Evolutionary conservation across 2,113 vertebrate genomes (phyloP).

Genomic region (Nibea albiflora): DNA sequence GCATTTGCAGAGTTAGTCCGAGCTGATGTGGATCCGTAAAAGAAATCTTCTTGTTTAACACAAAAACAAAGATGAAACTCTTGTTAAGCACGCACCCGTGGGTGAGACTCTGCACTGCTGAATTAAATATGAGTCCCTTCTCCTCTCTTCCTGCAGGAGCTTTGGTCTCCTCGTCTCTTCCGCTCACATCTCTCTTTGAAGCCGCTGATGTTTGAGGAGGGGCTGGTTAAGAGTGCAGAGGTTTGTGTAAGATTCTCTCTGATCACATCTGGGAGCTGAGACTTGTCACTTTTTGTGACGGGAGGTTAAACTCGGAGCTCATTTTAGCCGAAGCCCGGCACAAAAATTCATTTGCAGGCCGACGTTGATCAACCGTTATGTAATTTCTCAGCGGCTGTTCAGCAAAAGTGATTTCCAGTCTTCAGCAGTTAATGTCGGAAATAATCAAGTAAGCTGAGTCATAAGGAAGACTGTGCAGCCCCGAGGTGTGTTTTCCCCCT

Average conservation of each 20-base stretch:
- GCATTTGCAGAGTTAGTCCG: background rate
- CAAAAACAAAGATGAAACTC: slow-evolving; percentile 59
- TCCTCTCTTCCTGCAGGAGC: slow-evolving; percentile 35
- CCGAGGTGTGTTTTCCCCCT: slow-evolving; percentile 37
- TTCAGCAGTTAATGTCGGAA: slow-evolving; percentile 58
- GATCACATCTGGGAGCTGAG: slow-evolving; percentile 47
- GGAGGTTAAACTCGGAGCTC: slow-evolving; percentile 25
- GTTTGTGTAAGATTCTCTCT: slow-evolving; percentile 42
- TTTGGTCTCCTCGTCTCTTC: slow-evolving; percentile 20
- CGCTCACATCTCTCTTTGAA: slow-evolving; percentile 58
- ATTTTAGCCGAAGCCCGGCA: slow-evolving; percentile 4
- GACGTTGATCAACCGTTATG: slow-evolving; percentile 19
- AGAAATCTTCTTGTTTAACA: slow-evolving; percentile 49
- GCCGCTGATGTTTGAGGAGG: slow-evolving; percentile 45
- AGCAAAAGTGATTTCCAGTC: slow-evolving; percentile 46
- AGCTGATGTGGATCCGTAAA: slow-evolving; percentile 30
- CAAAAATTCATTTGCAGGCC: slow-evolving; percentile 11
- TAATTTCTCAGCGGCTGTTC: slow-evolving; percentile 32
- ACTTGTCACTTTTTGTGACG: slow-evolving; percentile 48
- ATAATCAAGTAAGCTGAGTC: slow-evolving; percentile 62
- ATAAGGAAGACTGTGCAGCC: slow-evolving; percentile 39
- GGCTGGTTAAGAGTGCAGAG: slow-evolving; percentile 26
- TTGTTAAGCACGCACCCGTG: slow-evolving; percentile 57
- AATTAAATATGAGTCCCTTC: slow-evolving; percentile 65
- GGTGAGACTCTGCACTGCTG: slow-evolving; percentile 52